Evolutionary conservation across 2,113 vertebrate genomes (phyloP).

Genomic region (Neopipo cinnamomea): DNA sequence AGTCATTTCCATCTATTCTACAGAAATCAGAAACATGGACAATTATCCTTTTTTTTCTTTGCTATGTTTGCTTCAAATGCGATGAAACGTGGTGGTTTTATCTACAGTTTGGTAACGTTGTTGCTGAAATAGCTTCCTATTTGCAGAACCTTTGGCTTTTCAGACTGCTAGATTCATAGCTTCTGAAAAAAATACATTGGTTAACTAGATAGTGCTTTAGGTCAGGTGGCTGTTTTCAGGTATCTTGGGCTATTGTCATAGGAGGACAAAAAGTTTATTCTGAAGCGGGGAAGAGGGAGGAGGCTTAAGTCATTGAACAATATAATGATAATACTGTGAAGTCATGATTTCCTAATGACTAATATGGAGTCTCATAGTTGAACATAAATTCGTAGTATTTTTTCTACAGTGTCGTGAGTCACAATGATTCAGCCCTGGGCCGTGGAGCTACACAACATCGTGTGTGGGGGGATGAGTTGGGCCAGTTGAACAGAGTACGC

Average conservation of each 20-base stretch:
- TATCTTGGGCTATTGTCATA: background rate
- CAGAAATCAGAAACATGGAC: background rate
- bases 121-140: background rate
- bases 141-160: background rate
- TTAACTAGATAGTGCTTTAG: background rate
- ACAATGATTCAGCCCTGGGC: background rate
- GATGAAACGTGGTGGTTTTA: background rate
- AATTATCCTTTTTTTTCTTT: background rate
- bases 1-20: background rate
- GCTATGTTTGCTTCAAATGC: background rate
- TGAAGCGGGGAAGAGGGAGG: background rate
- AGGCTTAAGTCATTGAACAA: background rate
- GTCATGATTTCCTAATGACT: background rate
- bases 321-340: background rate
- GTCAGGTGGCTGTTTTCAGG: background rate
- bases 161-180: background rate
- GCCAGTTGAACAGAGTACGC: background rate
- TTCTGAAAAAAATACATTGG: background rate
- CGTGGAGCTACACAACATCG: rapidly evolving
- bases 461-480: background rate
- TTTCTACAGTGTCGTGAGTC: background rate
- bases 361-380: background rate
- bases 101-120: background rate
- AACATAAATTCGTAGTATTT: background rate
- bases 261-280: background rate